Evolutionary conservation across 2,888 invertebrate genomes (phyloP).

Genomic region (Acrobasis suavella): DNA sequence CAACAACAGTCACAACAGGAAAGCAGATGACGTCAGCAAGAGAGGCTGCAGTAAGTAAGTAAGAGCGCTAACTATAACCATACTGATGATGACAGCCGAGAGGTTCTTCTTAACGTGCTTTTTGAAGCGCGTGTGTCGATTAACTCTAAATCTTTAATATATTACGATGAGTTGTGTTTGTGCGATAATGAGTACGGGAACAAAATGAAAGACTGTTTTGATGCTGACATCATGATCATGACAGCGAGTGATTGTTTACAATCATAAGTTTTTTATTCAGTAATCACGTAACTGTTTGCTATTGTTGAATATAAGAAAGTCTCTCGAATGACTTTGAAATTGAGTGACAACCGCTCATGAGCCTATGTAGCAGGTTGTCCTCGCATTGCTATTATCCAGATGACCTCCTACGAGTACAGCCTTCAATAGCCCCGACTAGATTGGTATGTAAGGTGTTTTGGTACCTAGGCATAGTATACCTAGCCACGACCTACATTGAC

Average conservation of each 20-base stretch:
- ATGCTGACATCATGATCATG: constrained; percentile 3
- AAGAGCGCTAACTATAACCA: too few species aligned
- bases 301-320: constrained; percentile 4
- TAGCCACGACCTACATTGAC: too few species aligned
- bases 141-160: too few species aligned
- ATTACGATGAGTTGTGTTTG: too few species aligned
- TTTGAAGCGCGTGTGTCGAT: too few species aligned
- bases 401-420: constrained; percentile 38
- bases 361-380: constrained; percentile 35
- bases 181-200: not conserved
- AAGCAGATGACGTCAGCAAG: too few species aligned
- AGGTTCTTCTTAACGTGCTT: too few species aligned
- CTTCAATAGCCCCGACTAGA: constrained; percentile 21
- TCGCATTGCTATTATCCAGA: constrained; percentile 36
- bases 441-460: too few species aligned
- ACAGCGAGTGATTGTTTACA: not conserved
- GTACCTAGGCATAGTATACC: too few species aligned
- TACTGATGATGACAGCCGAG: too few species aligned
- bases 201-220: not conserved
- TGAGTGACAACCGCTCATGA: constrained; percentile 11
- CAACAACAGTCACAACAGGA: too few species aligned
- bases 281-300: not conserved
- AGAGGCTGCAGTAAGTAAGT: too few species aligned
- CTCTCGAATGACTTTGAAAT: not conserved
- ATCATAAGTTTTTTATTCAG: not conserved